A percentile compares a stretch with the other conserved stretches of the same genome.
Conservation (phyloP, 23 tunicate genomes). For the Pegea sp. region DNA sequence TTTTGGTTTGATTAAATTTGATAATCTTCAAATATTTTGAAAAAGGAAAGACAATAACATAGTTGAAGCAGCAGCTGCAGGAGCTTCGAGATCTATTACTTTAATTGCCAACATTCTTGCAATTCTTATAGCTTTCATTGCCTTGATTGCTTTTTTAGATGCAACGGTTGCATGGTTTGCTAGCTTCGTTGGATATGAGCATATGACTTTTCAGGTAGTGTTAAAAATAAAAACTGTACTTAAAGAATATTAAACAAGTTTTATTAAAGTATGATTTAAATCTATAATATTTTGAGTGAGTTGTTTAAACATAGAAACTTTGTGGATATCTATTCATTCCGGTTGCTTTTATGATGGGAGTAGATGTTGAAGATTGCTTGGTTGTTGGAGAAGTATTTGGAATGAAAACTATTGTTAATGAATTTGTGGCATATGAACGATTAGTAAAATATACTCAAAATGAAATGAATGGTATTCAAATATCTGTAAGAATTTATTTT, state of each 20-base stretch:
- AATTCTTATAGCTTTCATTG: constrained; percentile 54
- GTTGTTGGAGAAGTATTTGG: constrained; percentile 59
- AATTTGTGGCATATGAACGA: constrained; percentile 44
- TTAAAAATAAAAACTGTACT: not conserved
- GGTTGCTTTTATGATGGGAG: constrained; percentile 51
- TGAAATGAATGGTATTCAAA: no score
- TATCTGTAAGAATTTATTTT: no score
- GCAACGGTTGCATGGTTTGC: constrained; percentile 42
- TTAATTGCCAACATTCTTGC: constrained; percentile 78
- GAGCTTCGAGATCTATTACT: constrained; percentile 51
- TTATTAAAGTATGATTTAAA: no score
- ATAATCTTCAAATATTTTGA: not conserved
- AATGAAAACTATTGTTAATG: constrained; percentile 68
- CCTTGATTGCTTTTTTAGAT: constrained; percentile 43
- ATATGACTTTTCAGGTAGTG: constrained; percentile 24
- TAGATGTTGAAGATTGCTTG: constrained; percentile 34
- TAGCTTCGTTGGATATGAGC: constrained; percentile 35
- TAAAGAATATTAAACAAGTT: not conserved
- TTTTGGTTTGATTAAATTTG: not conserved
- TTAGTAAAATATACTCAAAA: no score
- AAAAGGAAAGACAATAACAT: constrained; percentile 30
- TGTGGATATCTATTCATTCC: constrained; percentile 67
- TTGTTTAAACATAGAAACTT: constrained; percentile 15
- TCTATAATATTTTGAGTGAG: no score
- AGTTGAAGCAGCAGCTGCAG: constrained; percentile 75